These are phyloP conservation scores for Odontesthes bonariensis DNA, from an alignment of 2,113 vertebrate genomes.

Conservation along the genomic window DNA sequence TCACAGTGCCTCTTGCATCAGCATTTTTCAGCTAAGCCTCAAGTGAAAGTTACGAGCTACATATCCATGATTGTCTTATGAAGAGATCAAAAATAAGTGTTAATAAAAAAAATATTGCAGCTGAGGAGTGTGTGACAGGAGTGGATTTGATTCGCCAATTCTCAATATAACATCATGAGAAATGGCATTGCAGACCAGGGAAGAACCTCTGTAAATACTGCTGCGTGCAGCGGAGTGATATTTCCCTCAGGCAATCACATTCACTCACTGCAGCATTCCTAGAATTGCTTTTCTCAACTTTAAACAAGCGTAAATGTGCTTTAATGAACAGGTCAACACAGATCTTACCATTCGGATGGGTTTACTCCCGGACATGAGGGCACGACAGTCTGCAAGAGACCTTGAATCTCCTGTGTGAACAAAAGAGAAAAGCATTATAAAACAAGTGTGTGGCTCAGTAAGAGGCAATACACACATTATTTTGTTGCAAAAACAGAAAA, in stretches of 20 bases:
- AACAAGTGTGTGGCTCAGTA: neutral
- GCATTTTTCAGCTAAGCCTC: slow-evolving; percentile 66
- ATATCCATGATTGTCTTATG: slow-evolving; percentile 66
- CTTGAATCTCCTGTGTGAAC: slow-evolving; percentile 47
- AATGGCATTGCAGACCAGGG: slow-evolving; percentile 54
- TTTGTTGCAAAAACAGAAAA: neutral
- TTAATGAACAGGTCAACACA: slow-evolving; percentile 71
- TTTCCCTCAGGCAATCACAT: slow-evolving; percentile 68
- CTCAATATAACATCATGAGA: slow-evolving; percentile 47
- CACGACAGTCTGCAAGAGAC: slow-evolving; percentile 25
- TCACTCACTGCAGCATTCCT: slow-evolving; percentile 69
- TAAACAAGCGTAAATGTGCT: slow-evolving; percentile 69
- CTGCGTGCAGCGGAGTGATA: slow-evolving; percentile 46
- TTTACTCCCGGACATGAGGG: slow-evolving; percentile 34
- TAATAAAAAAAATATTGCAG: slow-evolving; percentile 62
- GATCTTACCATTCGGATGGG: slow-evolving; percentile 71
- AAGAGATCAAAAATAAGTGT: slow-evolving; percentile 66
- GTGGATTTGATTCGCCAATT: slow-evolving; percentile 56
- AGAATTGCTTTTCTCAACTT: slow-evolving; percentile 68
- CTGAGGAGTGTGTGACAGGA: slow-evolving; percentile 60
- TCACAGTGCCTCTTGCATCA: slow-evolving; percentile 66
- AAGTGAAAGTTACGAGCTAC: slow-evolving; percentile 65
- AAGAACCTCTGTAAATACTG: slow-evolving; percentile 64
- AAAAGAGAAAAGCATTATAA: slow-evolving; percentile 13
- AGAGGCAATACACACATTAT: neutral